Conservation (phyloP, 2,113 vertebrate species). For the Gallinago media region DNA sequence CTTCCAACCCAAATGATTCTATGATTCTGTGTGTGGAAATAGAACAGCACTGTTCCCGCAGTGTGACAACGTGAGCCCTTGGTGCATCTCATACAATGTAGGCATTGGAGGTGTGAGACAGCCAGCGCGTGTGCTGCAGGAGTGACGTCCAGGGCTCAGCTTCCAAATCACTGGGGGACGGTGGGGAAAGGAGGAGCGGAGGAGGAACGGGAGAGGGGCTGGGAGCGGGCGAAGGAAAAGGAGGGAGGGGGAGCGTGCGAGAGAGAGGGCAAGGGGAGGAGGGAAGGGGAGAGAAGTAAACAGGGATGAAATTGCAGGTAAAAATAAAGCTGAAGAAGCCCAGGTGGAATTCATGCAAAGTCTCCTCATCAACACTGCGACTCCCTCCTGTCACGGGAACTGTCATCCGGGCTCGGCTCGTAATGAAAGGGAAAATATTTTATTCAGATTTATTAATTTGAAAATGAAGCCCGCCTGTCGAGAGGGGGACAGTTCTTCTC, state of each 20-base stretch:
- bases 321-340: slow-evolving; percentile 87
- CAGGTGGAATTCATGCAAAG: slow-evolving; percentile 98
- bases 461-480: slow-evolving; percentile 99
- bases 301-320: slow-evolving; percentile 82
- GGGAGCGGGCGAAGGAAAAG: background rate
- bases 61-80: accelerated
- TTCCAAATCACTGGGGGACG: background rate
- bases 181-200: background rate
- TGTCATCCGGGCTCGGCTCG: slow-evolving; percentile 94
- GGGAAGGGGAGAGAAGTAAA: slow-evolving; percentile 62
- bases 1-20: too few species aligned
- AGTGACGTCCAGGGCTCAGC: slow-evolving; percentile 16
- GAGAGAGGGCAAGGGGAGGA: slow-evolving; percentile 62
- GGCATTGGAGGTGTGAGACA: accelerated
- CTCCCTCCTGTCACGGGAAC: slow-evolving; percentile 92
- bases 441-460: slow-evolving; percentile 99
- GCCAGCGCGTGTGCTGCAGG: background rate
- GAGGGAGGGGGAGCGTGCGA: background rate
- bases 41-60: accelerated
- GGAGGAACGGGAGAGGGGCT: background rate
- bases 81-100: accelerated
- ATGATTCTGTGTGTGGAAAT: background rate
- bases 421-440: slow-evolving; percentile 99
- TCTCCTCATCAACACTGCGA: slow-evolving; percentile 91
- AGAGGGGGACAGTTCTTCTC: slow-evolving; percentile 99